Base-by-base conservation (phyloP, 2,888 invertebrate genomes). In the Andrena haemorrhoa region DNA sequence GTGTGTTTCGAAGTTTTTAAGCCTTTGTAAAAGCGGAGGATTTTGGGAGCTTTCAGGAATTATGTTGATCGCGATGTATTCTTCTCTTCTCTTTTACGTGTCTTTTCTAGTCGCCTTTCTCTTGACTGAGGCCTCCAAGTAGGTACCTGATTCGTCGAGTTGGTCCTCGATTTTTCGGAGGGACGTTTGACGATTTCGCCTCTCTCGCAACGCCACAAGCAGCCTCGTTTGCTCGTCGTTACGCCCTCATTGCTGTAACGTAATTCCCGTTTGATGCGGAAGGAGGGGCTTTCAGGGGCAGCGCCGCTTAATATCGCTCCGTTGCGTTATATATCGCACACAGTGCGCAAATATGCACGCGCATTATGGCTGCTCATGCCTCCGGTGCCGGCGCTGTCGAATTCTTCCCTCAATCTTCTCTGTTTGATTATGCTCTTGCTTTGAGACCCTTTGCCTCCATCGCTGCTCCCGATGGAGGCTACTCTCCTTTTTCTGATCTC, bases 211-310 rank as follows among this genome's bases (percentile, higher is more conserved):
- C 16, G 61, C 23, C 41, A 58, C 85, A 68, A 75, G 72, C 84
- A 84, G 75, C 75, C 75, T 84, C 86, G 85, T 86, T 86, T 75
- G 86, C 86, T 79, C 73, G 79, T 84, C 86, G 86, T 85, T 86
- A 86, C 84, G 84, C 79, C 71, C 84, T 76, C 86, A 58, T 86
- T 83, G 79, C 84, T 53, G 73, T 74, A 79, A 73, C 84, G 75
- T 84, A 84, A 86, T 86, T 87, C 85, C 84, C 75, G 87, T 86
- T 86, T 84, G 87, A 86, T 80, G 87, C 77, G 60, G 75, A 84
- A 85, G 76, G 72, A 63, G 74, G 66, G 60, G 61, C 79, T 79
- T 64, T 71, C 58, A 49, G 23, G 74, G 56, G 33, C 60, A 64
- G 69, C 75, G 73, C 71, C 64, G 84, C 76, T 87, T 81, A 85